phyloP scores from a whole-genome alignment of 2,797 vertebrate species.

The Tympanoctomys barrerae region DNA sequence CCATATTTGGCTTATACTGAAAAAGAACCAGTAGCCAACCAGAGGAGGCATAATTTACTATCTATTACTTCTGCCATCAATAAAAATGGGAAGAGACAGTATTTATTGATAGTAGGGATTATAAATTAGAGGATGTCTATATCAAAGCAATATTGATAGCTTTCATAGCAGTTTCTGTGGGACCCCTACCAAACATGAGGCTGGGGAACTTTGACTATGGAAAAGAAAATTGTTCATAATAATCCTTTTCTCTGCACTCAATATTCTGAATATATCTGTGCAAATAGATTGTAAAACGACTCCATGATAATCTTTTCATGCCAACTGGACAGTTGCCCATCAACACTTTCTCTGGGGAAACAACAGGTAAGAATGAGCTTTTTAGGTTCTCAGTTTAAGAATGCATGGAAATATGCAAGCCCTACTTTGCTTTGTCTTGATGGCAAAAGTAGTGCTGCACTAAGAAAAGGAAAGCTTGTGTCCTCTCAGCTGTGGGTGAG shows the following conservation, averaged over 20 bases:
- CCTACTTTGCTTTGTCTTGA: not conserved
- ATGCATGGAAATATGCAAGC: not conserved
- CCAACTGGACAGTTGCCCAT: not conserved
- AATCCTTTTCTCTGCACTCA: not conserved
- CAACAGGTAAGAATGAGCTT: not conserved
- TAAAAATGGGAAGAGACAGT: not conserved
- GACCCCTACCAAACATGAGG: not conserved
- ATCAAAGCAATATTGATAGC: not conserved
- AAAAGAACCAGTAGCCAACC: not conserved
- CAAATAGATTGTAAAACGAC: not conserved
- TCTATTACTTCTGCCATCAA: constrained; percentile 21
- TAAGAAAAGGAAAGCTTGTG: not conserved
- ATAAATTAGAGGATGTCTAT: constrained; percentile 1
- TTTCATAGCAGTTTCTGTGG: not conserved
- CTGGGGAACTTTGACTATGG: not conserved
- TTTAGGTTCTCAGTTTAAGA: not conserved
- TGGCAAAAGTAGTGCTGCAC: not conserved
- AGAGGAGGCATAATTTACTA: not conserved
- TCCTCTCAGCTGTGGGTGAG: not conserved
- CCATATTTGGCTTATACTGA: not conserved
- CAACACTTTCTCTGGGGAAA: not conserved
- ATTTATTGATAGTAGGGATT: constrained; percentile 46
- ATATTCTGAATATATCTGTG: not conserved
- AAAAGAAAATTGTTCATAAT: not conserved
- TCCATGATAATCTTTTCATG: not conserved